Conservation (phyloP, 2,888 invertebrate genomes). For the Eristalis intricaria region DNA sequence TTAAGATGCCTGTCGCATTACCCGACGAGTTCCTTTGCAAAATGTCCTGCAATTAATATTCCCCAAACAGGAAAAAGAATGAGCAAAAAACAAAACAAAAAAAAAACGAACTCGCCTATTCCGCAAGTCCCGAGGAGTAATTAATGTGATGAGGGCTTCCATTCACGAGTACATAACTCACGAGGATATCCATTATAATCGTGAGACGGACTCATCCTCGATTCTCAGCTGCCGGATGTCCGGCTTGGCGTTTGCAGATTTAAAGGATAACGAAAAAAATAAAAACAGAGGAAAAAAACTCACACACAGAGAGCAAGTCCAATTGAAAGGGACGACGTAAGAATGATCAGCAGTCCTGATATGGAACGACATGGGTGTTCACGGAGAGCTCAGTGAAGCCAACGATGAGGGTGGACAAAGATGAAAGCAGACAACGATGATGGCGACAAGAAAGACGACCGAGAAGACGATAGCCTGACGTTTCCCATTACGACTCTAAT, state of each 20-base stretch:
- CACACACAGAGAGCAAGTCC: neutral
- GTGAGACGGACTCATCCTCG: slow-evolving; percentile 39
- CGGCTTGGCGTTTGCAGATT: neutral
- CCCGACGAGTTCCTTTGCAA: slow-evolving; percentile 2
- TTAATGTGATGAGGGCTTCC: slow-evolving; percentile 60
- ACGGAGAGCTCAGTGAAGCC: neutral
- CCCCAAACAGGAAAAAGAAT: neutral
- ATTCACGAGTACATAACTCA: slow-evolving; percentile 37
- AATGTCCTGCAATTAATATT: slow-evolving; percentile 49
- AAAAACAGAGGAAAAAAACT: neutral
- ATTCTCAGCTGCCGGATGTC: neutral
- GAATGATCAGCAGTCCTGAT: slow-evolving; percentile 16
- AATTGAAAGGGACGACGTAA: slow-evolving; percentile 1
- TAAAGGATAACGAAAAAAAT: slow-evolving; percentile 14
- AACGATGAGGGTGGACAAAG: neutral
- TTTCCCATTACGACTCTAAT: slow-evolving; percentile 66
- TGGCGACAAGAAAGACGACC: neutral
- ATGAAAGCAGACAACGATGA: neutral
- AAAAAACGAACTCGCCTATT: slow-evolving; percentile 16
- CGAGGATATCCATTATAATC: slow-evolving; percentile 26
- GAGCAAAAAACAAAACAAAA: neutral
- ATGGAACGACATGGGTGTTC: slow-evolving; percentile 2
- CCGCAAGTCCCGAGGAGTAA: slow-evolving; percentile 41
- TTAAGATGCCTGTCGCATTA: slow-evolving; percentile 32
- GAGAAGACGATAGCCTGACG: slow-evolving; percentile 27